Evolutionary conservation across 2,888 invertebrate genomes (phyloP).

Genomic region (Melitaea athalia): DNA sequence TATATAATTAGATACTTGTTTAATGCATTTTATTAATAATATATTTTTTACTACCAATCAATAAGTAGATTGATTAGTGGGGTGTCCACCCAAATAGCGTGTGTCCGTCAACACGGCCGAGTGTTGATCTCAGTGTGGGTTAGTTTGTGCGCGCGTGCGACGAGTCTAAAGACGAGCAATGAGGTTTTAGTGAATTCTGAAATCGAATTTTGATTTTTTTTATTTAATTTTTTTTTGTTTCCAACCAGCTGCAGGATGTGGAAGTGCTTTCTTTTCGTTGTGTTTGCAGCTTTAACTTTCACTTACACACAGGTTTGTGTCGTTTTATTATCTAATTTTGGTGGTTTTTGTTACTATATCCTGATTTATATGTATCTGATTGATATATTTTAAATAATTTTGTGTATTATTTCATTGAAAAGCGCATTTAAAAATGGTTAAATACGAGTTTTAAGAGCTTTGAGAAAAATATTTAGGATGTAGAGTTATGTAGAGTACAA

Average conservation of each 20-base stretch:
- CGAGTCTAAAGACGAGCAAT: conserved; percentile 61
- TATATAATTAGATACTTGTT: conserved; percentile 18
- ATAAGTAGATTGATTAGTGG: conserved; percentile 57
- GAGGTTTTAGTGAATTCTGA: conserved; percentile 62
- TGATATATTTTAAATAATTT: too few relatives aligned
- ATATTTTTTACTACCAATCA: conserved; percentile 24
- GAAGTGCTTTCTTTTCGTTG: conserved; percentile 67
- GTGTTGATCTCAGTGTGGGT: conserved; percentile 67
- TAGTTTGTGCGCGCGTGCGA: conserved; percentile 63
- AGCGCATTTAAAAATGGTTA: too few relatives aligned
- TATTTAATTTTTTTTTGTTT: conserved; percentile 49
- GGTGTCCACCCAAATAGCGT: conserved; percentile 68
- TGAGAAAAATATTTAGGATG: too few relatives aligned
- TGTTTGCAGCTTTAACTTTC: conserved; percentile 65
- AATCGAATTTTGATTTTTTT: conserved; percentile 53
- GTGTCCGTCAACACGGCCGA: conserved; percentile 47
- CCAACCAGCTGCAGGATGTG: conserved; percentile 62
- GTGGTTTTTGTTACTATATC: neutral
- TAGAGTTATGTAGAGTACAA: too few relatives aligned
- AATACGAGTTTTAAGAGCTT: too few relatives aligned
- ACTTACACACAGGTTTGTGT: conserved; percentile 65
- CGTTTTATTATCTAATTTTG: conserved; percentile 1
- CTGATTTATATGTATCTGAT: neutral
- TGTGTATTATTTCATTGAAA: too few relatives aligned
- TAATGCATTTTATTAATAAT: conserved; percentile 7